Evolutionary conservation across 2,113 vertebrate species (phyloP).

Genomic region (Pavo muticus): DNA sequence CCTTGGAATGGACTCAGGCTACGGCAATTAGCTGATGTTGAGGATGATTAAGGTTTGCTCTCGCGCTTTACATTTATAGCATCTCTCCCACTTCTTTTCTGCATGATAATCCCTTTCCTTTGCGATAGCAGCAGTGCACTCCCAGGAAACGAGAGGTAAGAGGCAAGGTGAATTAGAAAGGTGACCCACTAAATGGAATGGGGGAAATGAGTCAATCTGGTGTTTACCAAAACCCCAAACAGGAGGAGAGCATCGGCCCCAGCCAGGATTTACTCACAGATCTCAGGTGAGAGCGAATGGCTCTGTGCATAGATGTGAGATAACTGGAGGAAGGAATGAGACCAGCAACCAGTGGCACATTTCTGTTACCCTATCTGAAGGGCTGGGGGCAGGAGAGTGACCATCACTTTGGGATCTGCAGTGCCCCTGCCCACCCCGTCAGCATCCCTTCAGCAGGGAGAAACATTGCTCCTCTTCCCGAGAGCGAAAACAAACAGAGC

Average conservation of each 20-base stretch:
- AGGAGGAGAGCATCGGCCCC: not conserved
- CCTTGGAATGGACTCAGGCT: slow-evolving; percentile 23
- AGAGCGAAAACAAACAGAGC: slow-evolving; percentile 60
- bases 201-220: not conserved
- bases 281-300: not conserved
- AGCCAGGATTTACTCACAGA: not conserved
- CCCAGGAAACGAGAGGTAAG: not conserved
- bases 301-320: not conserved
- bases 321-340: not conserved
- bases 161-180: not conserved
- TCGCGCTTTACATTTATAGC: not conserved
- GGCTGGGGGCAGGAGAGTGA: not conserved
- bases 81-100: slow-evolving; percentile 43
- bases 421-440: not conserved
- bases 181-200: not conserved
- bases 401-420: not conserved
- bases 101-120: slow-evolving; percentile 15
- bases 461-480: slow-evolving; percentile 22
- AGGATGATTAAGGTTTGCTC: slow-evolving; percentile 61
- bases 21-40: slow-evolving; percentile 54
- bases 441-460: not conserved
- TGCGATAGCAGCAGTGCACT: not conserved
- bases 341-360: not conserved
- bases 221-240: not conserved
- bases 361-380: not conserved